phyloP scores from a whole-genome alignment of 2,113 vertebrate species.

The Pampusana beccarii region DNA sequence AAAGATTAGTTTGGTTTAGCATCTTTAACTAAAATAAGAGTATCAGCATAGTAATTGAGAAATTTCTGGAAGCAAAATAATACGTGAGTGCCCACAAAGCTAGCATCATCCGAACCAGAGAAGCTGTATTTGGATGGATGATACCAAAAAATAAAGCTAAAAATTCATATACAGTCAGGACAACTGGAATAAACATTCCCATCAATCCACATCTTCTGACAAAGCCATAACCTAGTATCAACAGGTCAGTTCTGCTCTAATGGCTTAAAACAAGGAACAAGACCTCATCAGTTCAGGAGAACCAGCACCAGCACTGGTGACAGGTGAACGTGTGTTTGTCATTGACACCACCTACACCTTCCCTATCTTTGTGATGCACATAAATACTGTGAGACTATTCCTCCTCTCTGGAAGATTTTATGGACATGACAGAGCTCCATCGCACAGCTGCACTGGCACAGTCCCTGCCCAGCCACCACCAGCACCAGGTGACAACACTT shows the following conservation, averaged over 20 bases:
- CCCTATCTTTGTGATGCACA: too few species aligned
- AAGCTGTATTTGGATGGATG: neutral
- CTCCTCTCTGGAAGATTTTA: neutral
- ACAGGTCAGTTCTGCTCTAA: neutral
- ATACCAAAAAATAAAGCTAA: neutral
- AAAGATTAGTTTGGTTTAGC: neutral
- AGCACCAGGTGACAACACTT: rapidly evolving
- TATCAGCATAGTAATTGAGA: neutral
- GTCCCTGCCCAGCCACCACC: neutral
- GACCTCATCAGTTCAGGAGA: neutral
- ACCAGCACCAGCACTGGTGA: neutral
- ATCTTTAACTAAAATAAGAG: neutral
- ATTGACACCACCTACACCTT: neutral
- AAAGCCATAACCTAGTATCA: neutral
- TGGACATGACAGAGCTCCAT: neutral
- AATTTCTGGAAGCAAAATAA: neutral
- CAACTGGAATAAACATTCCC: neutral
- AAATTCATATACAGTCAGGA: neutral
- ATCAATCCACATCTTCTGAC: neutral
- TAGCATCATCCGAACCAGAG: neutral
- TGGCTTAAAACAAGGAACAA: neutral
- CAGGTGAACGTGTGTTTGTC: neutral
- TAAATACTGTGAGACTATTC: neutral
- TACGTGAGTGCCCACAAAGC: too few species aligned
- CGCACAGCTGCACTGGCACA: neutral